Conservation (phyloP, 2,113 vertebrate species). For the Callionymus lyra region DNA sequence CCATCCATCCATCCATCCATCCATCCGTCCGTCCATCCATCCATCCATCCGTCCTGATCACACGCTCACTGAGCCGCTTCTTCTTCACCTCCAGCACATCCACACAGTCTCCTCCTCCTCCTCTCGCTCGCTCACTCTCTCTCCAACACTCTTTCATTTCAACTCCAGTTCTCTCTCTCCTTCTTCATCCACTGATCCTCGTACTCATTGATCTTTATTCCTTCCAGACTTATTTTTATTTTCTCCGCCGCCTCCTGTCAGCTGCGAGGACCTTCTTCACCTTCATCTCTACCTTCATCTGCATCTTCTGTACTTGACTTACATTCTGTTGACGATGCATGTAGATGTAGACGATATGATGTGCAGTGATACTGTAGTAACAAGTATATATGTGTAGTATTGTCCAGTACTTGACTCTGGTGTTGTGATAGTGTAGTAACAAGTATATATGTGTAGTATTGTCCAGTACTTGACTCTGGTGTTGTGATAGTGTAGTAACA, state of each 20-base stretch:
- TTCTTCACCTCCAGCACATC: background rate
- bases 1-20: background rate
- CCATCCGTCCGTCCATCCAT: background rate
- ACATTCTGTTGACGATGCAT: background rate
- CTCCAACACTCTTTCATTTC: background rate
- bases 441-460: no score
- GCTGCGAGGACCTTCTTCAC: background rate
- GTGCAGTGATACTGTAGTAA: no score
- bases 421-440: no score
- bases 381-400: no score
- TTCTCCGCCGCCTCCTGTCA: background rate
- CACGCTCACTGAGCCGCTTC: background rate
- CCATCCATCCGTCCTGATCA: background rate
- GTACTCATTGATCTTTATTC: conserved; percentile 7
- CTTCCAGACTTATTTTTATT: conserved; percentile 32
- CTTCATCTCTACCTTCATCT: conserved; percentile 1
- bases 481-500: no score
- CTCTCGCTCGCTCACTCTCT: background rate
- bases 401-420: no score
- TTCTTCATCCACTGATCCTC: conserved; percentile 7
- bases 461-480: no score
- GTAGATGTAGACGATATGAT: conserved; percentile 2
- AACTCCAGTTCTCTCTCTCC: background rate
- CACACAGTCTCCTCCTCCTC: background rate
- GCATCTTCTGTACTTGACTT: background rate